These are phyloP conservation scores for Clivina fossor DNA, from an alignment of 2,888 invertebrate species.

Conservation along the genomic window DNA sequence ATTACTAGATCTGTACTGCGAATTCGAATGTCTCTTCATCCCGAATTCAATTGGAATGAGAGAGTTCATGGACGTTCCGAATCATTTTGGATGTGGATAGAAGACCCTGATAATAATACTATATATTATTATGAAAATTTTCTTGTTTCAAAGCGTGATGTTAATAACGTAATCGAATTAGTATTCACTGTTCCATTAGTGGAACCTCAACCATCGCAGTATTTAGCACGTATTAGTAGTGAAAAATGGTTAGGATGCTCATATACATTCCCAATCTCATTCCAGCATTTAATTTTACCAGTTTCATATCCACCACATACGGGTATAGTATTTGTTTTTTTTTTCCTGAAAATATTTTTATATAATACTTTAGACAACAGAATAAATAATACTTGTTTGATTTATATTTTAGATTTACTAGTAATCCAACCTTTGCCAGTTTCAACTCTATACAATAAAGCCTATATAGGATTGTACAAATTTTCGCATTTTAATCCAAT, in stretches of 20 bases:
- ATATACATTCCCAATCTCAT: conserved; percentile 60
- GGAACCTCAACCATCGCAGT: conserved; percentile 89
- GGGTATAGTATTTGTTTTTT: too few relatives aligned
- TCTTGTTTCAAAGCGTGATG: conserved; percentile 60
- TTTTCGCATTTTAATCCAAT: conserved; percentile 98
- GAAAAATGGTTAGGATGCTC: conserved; percentile 76
- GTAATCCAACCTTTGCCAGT: conserved; percentile 89
- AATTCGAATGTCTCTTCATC: conserved; percentile 76
- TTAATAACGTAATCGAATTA: conserved; percentile 78
- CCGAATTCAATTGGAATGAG: conserved; percentile 84
- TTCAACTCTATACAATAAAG: conserved; percentile 73
- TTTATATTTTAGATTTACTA: conserved; percentile 68
- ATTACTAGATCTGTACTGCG: conserved; percentile 91
- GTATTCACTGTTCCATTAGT: conserved; percentile 94
- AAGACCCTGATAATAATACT: conserved; percentile 89
- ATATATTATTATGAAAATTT: conserved; percentile 97
- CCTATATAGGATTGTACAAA: conserved; percentile 79
- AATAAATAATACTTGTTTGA: conserved; percentile 25
- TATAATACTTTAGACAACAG: too few relatives aligned
- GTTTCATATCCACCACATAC: conserved; percentile 92
- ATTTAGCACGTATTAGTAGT: conserved; percentile 82
- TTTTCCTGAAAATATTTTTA: too few relatives aligned
- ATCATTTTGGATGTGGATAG: conserved; percentile 97
- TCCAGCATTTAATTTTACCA: conserved; percentile 87
- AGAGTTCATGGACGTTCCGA: conserved; percentile 87